Evolutionary conservation across 1,140 invertebrate species (phyloP).

Genomic region (Solenopsis fugax): DNA sequence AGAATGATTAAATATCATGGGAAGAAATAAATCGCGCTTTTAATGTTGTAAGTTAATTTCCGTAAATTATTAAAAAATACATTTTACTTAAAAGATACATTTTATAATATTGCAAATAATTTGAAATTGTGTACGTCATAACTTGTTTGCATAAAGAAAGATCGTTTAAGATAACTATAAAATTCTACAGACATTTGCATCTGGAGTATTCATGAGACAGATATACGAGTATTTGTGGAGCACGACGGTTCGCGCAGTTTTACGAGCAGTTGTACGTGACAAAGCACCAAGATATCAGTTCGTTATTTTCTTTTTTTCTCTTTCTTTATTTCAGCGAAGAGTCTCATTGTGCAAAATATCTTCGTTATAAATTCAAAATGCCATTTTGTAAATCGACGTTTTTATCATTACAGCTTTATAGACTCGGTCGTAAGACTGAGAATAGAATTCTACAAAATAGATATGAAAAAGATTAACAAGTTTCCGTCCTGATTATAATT

Average conservation of each 20-base stretch:
- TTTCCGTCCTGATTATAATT: conserved; percentile 1
- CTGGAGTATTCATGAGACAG: neutral
- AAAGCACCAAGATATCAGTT: conserved; percentile 11
- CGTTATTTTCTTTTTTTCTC: conserved; percentile 3
- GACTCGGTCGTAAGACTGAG: neutral
- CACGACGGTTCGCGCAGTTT: neutral
- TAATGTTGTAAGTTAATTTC: neutral
- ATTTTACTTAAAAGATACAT: neutral
- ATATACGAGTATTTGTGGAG: neutral
- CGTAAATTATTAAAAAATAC: neutral
- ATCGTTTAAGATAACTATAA: neutral
- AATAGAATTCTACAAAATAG: conserved; percentile 22
- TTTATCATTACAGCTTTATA: conserved; percentile 7
- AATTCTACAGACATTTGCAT: neutral
- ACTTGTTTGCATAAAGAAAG: neutral
- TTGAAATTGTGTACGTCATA: conserved; percentile 4
- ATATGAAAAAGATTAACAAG: neutral
- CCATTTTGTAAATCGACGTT: conserved; percentile 17
- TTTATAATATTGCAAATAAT: neutral
- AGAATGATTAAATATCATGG: neutral
- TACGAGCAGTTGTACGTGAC: conserved; percentile 51
- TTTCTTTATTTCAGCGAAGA: neutral
- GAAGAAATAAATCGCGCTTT: neutral
- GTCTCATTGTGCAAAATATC: conserved; percentile 11
- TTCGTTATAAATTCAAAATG: conserved; percentile 14